These are phyloP conservation scores for Dendrocincla fuliginosa DNA, from an alignment of 2,797 vertebrate genomes.

Conservation along the genomic window DNA sequence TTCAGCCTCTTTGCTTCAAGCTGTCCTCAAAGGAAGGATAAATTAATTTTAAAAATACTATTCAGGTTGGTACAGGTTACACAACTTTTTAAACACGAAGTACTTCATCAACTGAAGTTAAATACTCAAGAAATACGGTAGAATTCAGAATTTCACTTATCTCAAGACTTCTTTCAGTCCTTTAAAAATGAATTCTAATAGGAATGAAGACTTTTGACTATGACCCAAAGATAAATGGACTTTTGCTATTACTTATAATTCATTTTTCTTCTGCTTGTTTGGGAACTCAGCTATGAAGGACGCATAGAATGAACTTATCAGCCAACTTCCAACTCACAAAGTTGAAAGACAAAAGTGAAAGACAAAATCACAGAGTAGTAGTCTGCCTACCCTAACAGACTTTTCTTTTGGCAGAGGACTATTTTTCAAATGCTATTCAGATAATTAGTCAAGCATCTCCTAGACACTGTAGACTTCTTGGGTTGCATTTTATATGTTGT, in stretches of 20 bases:
- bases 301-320: not conserved
- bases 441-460: not conserved
- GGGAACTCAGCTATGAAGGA: not conserved
- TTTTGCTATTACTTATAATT: not conserved
- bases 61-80: not conserved
- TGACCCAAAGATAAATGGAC: not conserved
- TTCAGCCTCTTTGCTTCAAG: not conserved
- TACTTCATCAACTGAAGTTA: not conserved
- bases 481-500: rapidly evolving
- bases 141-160: not conserved
- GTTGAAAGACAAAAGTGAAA: not conserved
- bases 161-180: not conserved
- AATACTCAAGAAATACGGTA: not conserved
- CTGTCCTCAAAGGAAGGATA: not conserved
- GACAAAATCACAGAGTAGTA: not conserved
- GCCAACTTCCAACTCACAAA: not conserved
- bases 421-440: not conserved
- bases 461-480: not conserved
- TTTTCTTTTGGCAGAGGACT: not conserved
- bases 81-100: not conserved
- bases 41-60: not conserved
- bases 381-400: not conserved
- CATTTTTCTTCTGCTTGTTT: not conserved
- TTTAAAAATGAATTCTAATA: not conserved
- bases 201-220: not conserved